These are phyloP conservation scores for Acropora yongei DNA, from an alignment of 64 coral and sea anemone species.

Conservation along the genomic window DNA sequence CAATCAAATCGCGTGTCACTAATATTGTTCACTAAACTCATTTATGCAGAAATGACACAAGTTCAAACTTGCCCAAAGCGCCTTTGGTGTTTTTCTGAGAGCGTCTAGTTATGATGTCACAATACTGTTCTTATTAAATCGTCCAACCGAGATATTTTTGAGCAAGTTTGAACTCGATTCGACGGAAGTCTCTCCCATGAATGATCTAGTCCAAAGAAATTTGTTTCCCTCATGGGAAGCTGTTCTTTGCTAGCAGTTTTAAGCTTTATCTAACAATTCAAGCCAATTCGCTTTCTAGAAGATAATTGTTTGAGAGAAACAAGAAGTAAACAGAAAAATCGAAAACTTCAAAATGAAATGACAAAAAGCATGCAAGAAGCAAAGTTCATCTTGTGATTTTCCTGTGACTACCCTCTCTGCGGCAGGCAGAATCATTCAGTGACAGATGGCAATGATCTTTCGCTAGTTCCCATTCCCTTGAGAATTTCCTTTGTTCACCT, in stretches of 20 bases:
- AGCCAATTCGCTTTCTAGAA: too few species aligned
- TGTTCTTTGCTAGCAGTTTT: not conserved
- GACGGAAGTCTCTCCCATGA: not conserved
- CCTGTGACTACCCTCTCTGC: too few species aligned
- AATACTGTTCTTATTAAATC: not conserved
- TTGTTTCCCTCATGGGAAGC: not conserved
- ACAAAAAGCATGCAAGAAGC: too few species aligned
- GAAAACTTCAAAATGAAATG: too few species aligned
- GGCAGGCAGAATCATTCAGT: too few species aligned
- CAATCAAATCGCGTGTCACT: not conserved
- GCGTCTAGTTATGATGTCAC: conserved; percentile 3
- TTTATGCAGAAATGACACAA: not conserved
- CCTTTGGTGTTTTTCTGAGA: not conserved
- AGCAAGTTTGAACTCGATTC: conserved; percentile 2
- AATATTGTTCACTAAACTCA: not conserved
- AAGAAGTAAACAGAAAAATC: too few species aligned
- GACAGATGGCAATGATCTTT: too few species aligned
- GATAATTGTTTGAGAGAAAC: too few species aligned
- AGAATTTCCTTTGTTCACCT: not conserved
- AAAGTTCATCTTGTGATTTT: too few species aligned
- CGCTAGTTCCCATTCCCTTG: conserved; percentile 26
- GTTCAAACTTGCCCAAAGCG: conserved; percentile 71
- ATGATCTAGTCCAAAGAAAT: not conserved
- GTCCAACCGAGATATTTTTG: not conserved
- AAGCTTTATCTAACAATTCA: too few species aligned